These are phyloP conservation scores for Hermetia illucens DNA, from an alignment of 1,140 invertebrate species.

Conservation along the genomic window DNA sequence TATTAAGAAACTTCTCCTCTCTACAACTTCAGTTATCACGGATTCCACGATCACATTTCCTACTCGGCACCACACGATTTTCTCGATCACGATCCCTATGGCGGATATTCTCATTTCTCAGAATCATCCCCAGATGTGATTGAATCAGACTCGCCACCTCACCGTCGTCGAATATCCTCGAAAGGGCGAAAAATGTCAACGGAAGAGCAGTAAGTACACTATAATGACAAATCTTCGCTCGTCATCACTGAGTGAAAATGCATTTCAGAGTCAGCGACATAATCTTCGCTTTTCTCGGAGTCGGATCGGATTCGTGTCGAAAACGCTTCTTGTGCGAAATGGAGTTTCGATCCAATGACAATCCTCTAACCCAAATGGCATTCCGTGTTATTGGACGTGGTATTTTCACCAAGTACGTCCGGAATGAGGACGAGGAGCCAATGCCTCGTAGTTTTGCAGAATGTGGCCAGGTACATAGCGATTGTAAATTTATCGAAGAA, in stretches of 20 bases:
- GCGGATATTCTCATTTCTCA: conserved; percentile 8
- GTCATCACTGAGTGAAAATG: too few relatives aligned
- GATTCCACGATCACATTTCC: conserved; percentile 20
- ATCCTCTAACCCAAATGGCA: conserved; percentile 25
- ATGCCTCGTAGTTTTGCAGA: conserved; percentile 16
- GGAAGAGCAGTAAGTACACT: conserved; percentile 20
- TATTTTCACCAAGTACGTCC: conserved; percentile 26
- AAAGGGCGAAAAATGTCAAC: too few relatives aligned
- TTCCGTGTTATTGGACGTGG: conserved; percentile 26
- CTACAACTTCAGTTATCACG: too few relatives aligned
- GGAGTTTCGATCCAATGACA: conserved; percentile 24
- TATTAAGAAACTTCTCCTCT: too few relatives aligned
- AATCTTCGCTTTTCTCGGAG: conserved; percentile 24
- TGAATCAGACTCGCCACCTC: conserved; percentile 10
- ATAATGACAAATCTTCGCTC: background rate
- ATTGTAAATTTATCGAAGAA: conserved; percentile 22
- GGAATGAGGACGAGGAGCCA: conserved; percentile 14
- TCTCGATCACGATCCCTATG: conserved; percentile 9
- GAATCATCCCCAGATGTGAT: conserved; percentile 13
- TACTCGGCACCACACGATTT: conserved; percentile 15
- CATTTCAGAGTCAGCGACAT: conserved; percentile 22
- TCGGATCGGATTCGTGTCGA: conserved; percentile 23
- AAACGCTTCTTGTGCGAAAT: conserved; percentile 28
- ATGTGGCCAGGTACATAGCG: conserved; percentile 20
- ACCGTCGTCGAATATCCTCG: conserved; percentile 7